Conservation (phyloP, 2,888 invertebrate genomes). For the Pharmacophagus antenor region DNA sequence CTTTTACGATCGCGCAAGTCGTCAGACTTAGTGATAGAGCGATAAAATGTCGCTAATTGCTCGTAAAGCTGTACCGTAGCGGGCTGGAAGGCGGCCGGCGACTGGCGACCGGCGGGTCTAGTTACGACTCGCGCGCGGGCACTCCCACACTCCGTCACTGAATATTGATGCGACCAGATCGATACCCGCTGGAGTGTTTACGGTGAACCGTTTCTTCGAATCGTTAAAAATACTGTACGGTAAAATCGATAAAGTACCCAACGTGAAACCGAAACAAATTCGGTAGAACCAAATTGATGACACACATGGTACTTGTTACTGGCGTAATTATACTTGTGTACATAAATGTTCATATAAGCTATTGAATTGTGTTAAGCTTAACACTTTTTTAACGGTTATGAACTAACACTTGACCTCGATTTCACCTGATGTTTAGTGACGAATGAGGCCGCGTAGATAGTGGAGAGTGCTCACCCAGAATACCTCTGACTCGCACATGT, state of each 20-base stretch:
- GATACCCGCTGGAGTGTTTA: background rate
- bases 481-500: too few relatives aligned
- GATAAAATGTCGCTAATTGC: constrained; percentile 43
- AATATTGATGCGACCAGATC: constrained; percentile 16
- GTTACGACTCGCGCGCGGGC: constrained; percentile 16
- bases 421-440: too few relatives aligned
- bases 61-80: constrained; percentile 37
- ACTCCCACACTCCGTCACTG: constrained; percentile 3
- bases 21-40: constrained; percentile 32
- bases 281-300: too few relatives aligned
- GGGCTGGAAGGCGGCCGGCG: constrained; percentile 2
- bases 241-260: background rate
- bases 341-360: too few relatives aligned
- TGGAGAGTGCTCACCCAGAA: too few relatives aligned
- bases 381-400: too few relatives aligned
- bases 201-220: background rate
- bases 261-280: too few relatives aligned
- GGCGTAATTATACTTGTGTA: too few relatives aligned
- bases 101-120: constrained; percentile 1
- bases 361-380: too few relatives aligned
- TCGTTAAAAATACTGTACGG: background rate
- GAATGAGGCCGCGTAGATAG: too few relatives aligned
- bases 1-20: constrained; percentile 7
- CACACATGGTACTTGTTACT: too few relatives aligned
- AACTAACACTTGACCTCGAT: too few relatives aligned